Conservation (phyloP, 1,140 invertebrate genomes). For the Portunus trituberculatus region DNA sequence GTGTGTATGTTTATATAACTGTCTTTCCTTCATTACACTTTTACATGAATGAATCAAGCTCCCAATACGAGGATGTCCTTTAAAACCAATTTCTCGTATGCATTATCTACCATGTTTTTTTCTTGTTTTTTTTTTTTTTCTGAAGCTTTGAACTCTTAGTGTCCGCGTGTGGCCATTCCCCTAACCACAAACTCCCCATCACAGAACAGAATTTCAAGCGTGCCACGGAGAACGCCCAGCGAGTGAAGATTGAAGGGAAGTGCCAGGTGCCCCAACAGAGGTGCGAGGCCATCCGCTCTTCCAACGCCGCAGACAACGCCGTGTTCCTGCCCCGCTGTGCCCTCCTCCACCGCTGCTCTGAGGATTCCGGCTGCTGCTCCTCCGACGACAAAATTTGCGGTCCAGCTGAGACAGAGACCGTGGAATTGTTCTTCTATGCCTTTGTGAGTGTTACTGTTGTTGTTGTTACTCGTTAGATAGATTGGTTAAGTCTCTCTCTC, state of each 20-base stretch:
- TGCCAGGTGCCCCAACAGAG: conserved; percentile 39
- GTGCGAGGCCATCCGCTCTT: conserved; percentile 2
- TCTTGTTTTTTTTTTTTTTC: no score
- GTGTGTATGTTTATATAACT: no score
- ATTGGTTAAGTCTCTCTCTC: not conserved
- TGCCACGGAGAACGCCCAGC: conserved; percentile 33
- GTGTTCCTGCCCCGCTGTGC: conserved; percentile 50
- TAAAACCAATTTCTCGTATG: not conserved
- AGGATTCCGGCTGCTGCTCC: conserved; percentile 60
- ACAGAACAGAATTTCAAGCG: conserved; percentile 34
- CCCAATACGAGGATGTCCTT: not conserved
- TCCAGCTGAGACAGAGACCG: conserved; percentile 26
- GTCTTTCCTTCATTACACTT: no score
- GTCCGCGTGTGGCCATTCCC: not conserved
- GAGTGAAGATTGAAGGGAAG: conserved; percentile 43
- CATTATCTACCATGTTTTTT: not conserved
- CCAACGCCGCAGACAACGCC: not conserved
- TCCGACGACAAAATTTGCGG: conserved; percentile 15
- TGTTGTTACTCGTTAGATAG: no score
- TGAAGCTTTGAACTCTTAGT: not conserved
- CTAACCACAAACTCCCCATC: not conserved
- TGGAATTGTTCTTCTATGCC: conserved; percentile 59
- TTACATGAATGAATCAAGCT: no score
- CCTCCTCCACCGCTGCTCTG: conserved; percentile 49
- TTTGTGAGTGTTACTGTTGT: conserved; percentile 34